Evolutionary conservation across 2,888 invertebrate species (phyloP).

Genomic region (Galerucella calmariensis): DNA sequence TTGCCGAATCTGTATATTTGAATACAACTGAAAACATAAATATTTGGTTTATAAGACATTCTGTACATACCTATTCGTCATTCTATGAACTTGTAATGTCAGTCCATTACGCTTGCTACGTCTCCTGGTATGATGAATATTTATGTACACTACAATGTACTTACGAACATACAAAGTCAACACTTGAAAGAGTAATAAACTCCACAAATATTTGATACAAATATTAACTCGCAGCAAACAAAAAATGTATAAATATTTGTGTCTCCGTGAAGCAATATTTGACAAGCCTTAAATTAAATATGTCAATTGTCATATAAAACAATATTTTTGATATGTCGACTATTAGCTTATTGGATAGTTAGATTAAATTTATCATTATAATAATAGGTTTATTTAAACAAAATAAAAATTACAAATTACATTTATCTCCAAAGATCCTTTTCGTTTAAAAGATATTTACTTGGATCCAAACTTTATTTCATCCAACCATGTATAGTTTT

Average conservation of each 20-base stretch:
- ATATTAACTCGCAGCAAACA: slow-evolving; percentile 40
- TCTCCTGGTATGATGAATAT: slow-evolving; percentile 25
- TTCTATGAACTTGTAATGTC: slow-evolving; percentile 2
- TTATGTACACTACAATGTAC: slow-evolving; percentile 14
- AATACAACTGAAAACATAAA: neutral
- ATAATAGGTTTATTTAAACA: too few species aligned
- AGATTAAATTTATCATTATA: neutral
- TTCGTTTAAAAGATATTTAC: too few species aligned
- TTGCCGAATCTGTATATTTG: neutral
- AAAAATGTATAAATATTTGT: slow-evolving; percentile 38
- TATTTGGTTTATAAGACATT: neutral
- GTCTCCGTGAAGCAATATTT: slow-evolving; percentile 36
- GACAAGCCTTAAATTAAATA: slow-evolving; percentile 31
- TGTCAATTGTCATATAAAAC: slow-evolving; percentile 26
- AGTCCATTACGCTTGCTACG: slow-evolving; percentile 14
- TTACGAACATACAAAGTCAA: slow-evolving; percentile 29
- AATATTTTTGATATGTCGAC: neutral
- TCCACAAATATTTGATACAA: slow-evolving; percentile 40
- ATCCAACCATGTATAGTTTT: neutral
- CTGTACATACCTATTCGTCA: slow-evolving; percentile 1
- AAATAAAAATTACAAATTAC: too few species aligned
- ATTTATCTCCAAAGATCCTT: too few species aligned
- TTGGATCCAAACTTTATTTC: too few species aligned
- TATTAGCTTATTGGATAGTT: neutral
- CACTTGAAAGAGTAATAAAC: slow-evolving; percentile 40